phyloP scores from a whole-genome alignment of 1,140 invertebrate species.

The Wasmannia auropunctata region DNA sequence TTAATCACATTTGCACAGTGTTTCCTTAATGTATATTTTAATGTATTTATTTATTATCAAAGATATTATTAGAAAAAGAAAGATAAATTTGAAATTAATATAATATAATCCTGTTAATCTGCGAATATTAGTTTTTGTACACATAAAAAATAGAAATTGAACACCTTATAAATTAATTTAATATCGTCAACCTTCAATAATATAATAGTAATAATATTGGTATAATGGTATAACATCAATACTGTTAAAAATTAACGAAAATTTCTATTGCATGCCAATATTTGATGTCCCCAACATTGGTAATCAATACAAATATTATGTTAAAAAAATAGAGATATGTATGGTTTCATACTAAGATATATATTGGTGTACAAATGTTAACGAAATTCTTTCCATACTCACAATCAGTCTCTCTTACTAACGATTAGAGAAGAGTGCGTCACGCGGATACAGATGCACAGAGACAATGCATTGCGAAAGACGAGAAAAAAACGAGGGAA shows the following conservation, averaged over 20 bases:
- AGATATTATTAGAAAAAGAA: background rate
- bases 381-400: background rate
- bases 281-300: background rate
- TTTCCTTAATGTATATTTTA: background rate
- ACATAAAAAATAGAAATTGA: background rate
- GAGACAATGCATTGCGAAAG: conserved; percentile 16
- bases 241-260: background rate
- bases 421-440: background rate
- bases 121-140: background rate
- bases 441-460: background rate
- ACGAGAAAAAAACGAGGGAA: background rate
- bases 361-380: background rate
- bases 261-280: background rate
- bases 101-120: background rate
- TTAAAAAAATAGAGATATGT: background rate
- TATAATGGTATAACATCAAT: background rate
- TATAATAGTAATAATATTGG: background rate
- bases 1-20: background rate
- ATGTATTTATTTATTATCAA: too few species aligned
- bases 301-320: background rate
- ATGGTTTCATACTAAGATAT: background rate
- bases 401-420: background rate
- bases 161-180: background rate
- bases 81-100: background rate
- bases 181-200: background rate